Base-by-base conservation (phyloP, 2,888 invertebrate genomes). In the Caenorhabditis zanzibari region DNA sequence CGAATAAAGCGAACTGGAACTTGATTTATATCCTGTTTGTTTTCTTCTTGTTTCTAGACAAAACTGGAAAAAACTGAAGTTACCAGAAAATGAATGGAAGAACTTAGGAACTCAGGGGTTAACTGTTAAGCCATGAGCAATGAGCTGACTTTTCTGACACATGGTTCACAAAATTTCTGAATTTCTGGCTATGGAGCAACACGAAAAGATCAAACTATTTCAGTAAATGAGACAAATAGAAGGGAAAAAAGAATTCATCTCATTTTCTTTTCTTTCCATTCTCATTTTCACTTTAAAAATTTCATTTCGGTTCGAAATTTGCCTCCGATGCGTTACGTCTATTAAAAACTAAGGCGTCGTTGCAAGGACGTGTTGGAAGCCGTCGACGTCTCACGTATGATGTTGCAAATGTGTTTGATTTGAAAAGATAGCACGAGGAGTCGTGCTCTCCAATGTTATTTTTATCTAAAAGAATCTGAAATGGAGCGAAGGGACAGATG, bases 91-190 rank as follows among this genome's bases (percentile, higher is more conserved):
- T 44, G 26, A 68, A 76, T 76, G 61, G 38, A 26, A 44, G 22
- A 77, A 71, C 41, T 69, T 69, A 28, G 52, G 59, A 69, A 75
- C 49, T 44, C 26, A 16, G 61, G 77, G 76, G 77, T 77, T 77
- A 69, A 69, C 69, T 41, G 77, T 71, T 69, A 77, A 77, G 68
- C 69, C 77, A 64, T 76, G 76, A 76, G 59, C 59, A 68, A 76
- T 77, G 61, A 54, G 63, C 26, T 52, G 38, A n/a, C 52, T 61
- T 63, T 52, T 14, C 32, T 14, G 22, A 32, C 35, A 28, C 10
- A 44, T 32, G 38, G 38, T 38, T 38, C 38, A 38, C 38, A 38
- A 38, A 38, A 38, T 58, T 47, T 35, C 44, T 24, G 35, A 16
- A 32, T 2, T 12, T 22, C 12, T 10, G 19, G 52, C 24, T 35